Evolutionary conservation across 2,113 vertebrate species (phyloP).

Genomic region (Phodopus roborovskii): DNA sequence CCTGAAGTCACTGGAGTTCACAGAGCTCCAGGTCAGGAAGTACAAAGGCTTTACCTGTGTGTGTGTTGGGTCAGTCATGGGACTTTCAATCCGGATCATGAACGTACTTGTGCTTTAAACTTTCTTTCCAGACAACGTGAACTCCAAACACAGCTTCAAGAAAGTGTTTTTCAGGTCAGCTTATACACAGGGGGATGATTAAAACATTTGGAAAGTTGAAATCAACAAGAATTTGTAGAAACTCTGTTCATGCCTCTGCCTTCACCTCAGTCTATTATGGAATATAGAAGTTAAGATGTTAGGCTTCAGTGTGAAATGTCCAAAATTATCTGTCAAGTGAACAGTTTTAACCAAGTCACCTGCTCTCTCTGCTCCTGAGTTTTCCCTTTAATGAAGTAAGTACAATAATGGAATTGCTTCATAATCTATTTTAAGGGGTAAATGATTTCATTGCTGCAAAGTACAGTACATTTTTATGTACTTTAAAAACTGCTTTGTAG

Average conservation of each 20-base stretch:
- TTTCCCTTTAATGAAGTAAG: slow-evolving; percentile 12
- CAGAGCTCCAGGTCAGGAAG: background rate
- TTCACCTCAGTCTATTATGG: background rate
- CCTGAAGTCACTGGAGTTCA: background rate
- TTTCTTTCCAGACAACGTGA: background rate
- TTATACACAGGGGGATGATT: background rate
- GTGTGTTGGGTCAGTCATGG: background rate
- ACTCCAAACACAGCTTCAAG: background rate
- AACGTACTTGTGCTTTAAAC: background rate
- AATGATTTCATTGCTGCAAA: background rate
- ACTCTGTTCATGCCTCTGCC: background rate
- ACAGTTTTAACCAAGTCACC: background rate
- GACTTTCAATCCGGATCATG: background rate
- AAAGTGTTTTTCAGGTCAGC: background rate
- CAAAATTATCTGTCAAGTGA: background rate
- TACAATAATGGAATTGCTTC: background rate
- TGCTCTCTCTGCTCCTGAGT: background rate
- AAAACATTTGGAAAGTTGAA: background rate
- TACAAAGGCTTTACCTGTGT: background rate
- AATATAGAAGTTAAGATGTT: background rate
- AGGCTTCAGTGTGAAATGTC: background rate
- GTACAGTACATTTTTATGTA: background rate
- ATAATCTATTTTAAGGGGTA: background rate
- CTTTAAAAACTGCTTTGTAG: background rate
- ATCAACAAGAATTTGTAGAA: background rate